Percentiles rank a stretch among this genome's conserved stretches.
These are phyloP conservation scores for Oenanthe melanoleuca DNA, from an alignment of 2,113 vertebrate species.

Conservation along the genomic window DNA sequence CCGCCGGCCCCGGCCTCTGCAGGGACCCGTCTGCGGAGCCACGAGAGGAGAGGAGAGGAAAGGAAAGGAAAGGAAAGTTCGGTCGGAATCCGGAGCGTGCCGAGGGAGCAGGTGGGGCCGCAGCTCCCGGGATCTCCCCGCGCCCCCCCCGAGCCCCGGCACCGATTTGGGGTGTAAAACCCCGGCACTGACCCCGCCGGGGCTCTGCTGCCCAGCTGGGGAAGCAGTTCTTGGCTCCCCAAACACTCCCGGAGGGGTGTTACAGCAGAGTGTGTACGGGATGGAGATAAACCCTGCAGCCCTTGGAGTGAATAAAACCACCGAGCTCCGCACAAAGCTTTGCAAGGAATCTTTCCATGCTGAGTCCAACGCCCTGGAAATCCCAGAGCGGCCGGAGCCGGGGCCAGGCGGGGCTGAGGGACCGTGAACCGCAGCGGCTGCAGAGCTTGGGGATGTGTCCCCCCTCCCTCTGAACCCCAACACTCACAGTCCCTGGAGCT, in stretches of 20 bases:
- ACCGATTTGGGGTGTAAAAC: rapidly evolving
- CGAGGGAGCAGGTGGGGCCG: rapidly evolving
- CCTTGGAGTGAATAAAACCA: not conserved
- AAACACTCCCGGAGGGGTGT: rapidly evolving
- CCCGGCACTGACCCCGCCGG: rapidly evolving
- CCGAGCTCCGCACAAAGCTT: not conserved
- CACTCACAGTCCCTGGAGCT: too few relatives aligned
- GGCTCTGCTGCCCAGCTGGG: not conserved
- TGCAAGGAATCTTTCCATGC: not conserved
- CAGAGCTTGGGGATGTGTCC: rapidly evolving
- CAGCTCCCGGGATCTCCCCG: rapidly evolving
- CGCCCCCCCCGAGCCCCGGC: rapidly evolving
- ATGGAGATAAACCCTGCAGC: not conserved
- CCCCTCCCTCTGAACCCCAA: too few relatives aligned
- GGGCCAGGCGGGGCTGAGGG: not conserved
- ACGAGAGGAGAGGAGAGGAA: not conserved
- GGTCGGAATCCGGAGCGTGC: rapidly evolving
- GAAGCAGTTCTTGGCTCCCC: rapidly evolving
- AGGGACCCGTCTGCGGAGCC: constrained; percentile 72
- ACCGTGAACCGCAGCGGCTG: not conserved
- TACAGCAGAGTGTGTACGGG: rapidly evolving
- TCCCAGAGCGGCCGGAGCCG: not conserved
- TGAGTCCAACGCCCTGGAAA: not conserved
- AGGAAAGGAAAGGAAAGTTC: not conserved
- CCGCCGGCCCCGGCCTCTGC: constrained; percentile 70